Conservation (phyloP, 1,140 invertebrate species). For the Bemisia tabaci region DNA sequence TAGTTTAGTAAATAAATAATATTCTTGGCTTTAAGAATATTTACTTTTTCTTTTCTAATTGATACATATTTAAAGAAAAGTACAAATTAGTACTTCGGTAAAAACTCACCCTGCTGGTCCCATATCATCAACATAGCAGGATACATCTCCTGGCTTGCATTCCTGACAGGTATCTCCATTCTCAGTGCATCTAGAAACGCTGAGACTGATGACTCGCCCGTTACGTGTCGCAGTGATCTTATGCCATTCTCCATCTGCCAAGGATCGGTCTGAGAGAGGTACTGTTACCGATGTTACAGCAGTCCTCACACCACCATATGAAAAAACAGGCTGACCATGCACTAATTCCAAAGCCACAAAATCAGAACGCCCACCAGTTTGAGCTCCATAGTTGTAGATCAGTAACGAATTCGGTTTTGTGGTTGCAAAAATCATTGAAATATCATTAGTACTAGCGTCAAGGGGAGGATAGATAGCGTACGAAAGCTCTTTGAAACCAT, state of each 20-base stretch:
- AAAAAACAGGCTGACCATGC: constrained; percentile 67
- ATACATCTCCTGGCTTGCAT: constrained; percentile 60
- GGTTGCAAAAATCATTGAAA: constrained; percentile 81
- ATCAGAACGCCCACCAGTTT: constrained; percentile 74
- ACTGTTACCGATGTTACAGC: constrained; percentile 67
- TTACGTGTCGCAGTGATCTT: constrained; percentile 83
- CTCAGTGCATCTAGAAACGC: constrained; percentile 61
- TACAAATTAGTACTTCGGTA: no score
- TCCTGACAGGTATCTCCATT: constrained; percentile 75
- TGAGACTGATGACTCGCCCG: constrained; percentile 68
- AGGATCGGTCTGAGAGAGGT: constrained; percentile 38
- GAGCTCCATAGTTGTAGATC: constrained; percentile 77
- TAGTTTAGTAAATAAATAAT: no score
- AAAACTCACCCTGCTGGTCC: constrained; percentile 79
- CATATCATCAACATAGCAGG: constrained; percentile 68
- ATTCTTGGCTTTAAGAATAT: no score
- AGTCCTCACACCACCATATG: constrained; percentile 73
- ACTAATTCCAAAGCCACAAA: constrained; percentile 83
- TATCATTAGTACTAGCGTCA: constrained; percentile 76
- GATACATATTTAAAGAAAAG: no score
- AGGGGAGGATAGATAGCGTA: constrained; percentile 76
- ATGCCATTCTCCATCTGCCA: constrained; percentile 80
- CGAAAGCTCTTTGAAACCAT: constrained; percentile 75
- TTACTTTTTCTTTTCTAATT: no score
- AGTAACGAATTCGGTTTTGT: constrained; percentile 72